Percentiles rank a stretch among this genome's conserved stretches.
These are phyloP conservation scores for Sceloporus undulatus DNA, from an alignment of 2,113 vertebrate species.

Conservation along the genomic window DNA sequence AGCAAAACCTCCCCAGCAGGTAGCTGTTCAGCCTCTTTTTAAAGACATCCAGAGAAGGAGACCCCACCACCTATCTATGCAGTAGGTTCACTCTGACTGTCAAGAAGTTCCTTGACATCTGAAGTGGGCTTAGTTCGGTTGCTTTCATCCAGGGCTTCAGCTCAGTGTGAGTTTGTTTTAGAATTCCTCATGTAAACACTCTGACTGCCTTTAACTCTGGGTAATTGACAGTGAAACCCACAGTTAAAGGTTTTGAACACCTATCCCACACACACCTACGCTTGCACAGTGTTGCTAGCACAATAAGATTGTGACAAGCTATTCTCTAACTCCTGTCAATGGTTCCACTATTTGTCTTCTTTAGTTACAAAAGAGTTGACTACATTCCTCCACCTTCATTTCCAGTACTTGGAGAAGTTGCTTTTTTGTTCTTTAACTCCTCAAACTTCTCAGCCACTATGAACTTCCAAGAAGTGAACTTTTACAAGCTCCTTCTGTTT, in stretches of 20 bases:
- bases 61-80: no score
- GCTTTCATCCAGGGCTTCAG: neutral
- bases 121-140: no score
- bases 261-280: neutral
- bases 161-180: neutral
- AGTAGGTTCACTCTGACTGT: no score
- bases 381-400: neutral
- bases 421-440: no score
- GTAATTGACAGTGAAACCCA: neutral
- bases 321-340: neutral
- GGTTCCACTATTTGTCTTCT: neutral
- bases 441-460: no score
- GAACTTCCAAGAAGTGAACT: no score
- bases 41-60: no score
- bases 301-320: neutral
- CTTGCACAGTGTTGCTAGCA: neutral
- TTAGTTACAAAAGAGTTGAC: neutral
- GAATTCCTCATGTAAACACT: neutral
- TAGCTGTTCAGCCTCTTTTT: no score
- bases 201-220: neutral
- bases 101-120: no score
- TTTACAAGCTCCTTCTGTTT: no score
- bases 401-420: neutral
- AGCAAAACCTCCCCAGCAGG: no score
- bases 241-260: neutral